Evolutionary conservation across 2,797 vertebrate genomes (phyloP), one percentile per base, ranked within the genome.

Genomic region (Thripadectes ignobilis): DNA sequence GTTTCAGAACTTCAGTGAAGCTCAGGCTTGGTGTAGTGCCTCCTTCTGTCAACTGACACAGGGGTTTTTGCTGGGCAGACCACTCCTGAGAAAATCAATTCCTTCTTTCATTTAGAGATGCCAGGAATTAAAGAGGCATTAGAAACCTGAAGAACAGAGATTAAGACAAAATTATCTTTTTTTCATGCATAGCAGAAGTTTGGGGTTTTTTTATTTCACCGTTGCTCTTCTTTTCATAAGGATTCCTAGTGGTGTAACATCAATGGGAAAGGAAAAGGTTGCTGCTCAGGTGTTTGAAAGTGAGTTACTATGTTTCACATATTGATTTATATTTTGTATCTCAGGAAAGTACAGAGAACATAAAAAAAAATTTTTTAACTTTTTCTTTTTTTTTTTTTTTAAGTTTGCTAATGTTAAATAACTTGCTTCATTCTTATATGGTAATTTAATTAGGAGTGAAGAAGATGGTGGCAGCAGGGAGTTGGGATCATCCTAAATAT

Each of bases 71-170:
- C 91, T 71, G 73, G 74, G 66, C 65, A 59, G 73, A 86, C 91
- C 85, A 90, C 89, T 94, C 87, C 65, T 92, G 88, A 92, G 88
- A 82, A 95, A 94, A 93, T 95, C 52, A 96, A 90, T 95, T 94
- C 88, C 74, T 86, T 76, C 95, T 96, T 94, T 95, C 73, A 95
- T 89, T 88, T 93, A 84, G 63, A 76, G 89, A 67, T 93, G 61
- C 63, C 57, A 61, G 69, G 71, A 93, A 92, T 84, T 85, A 94
- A 93, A 95, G 59, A 69, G 76, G 21, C 41, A 76, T 69, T 91
- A 48, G 41, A 86, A 89, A 52, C 59, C 36, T 48, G 51, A 77
- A 92, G 77, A 89, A 57, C 68, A 59, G 8, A 68, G 63, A 87
- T 55, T 75, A 91, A 87, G 45, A 75, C n/a, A 89, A 83, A 87